Conservation (phyloP, 2,797 vertebrate genomes). For the Hydrolagus colliei region DNA sequence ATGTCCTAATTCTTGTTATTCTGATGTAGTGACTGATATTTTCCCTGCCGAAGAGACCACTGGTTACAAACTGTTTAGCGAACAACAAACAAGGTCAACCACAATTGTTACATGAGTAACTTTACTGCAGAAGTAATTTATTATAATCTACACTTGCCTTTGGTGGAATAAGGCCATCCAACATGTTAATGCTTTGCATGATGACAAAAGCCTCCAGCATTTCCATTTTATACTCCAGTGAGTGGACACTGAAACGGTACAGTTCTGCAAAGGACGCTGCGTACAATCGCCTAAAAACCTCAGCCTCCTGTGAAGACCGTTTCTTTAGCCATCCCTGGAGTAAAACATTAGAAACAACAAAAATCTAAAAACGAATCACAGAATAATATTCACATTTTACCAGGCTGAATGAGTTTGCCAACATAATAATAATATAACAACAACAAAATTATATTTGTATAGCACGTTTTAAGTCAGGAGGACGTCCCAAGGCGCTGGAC, state of each 20-base stretch:
- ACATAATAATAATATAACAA: not conserved
- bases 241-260: slow-evolving; percentile 71
- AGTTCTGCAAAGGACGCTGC: slow-evolving; percentile 73
- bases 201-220: slow-evolving; percentile 85
- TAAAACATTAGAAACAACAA: slow-evolving; percentile 15
- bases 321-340: slow-evolving; percentile 80
- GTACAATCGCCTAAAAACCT: slow-evolving; percentile 70
- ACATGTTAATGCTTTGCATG: slow-evolving; percentile 81
- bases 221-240: slow-evolving; percentile 77
- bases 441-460: not conserved
- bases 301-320: slow-evolving; percentile 64
- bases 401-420: not conserved
- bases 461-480: no score
- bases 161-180: slow-evolving; percentile 79
- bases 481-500: no score
- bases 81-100: not conserved
- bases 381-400: not conserved
- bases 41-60: no score
- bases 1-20: no score
- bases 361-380: slow-evolving; percentile 21
- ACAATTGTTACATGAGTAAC: not conserved
- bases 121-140: not conserved
- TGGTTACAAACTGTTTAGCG: no score
- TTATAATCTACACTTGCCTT: slow-evolving; percentile 58
- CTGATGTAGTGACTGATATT: no score